Conservation (phyloP, 2,113 vertebrate species). For the Lophotis ruficrista region DNA sequence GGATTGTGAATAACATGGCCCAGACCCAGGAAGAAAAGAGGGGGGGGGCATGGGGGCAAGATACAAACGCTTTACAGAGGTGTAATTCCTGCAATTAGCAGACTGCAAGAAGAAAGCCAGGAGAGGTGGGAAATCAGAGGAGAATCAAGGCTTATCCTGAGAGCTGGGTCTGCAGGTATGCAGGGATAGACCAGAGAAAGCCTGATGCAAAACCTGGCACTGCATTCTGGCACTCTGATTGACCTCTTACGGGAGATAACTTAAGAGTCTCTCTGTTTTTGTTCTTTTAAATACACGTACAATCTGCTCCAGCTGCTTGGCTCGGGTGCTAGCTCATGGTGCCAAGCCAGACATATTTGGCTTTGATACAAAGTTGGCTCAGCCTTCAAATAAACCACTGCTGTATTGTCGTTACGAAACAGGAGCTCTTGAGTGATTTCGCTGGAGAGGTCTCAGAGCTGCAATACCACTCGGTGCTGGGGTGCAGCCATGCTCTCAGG, state of each 20-base stretch:
- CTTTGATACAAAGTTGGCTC: conserved; percentile 33
- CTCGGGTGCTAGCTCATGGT: not conserved
- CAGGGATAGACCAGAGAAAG: not conserved
- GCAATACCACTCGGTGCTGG: not conserved
- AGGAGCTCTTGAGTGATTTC: conserved; percentile 26
- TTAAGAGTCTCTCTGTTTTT: conserved; percentile 29
- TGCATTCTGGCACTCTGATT: not conserved
- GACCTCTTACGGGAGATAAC: conserved; percentile 53
- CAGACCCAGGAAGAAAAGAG: not conserved
- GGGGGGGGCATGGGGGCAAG: not conserved
- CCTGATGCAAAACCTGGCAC: conserved; percentile 26
- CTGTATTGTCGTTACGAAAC: not conserved
- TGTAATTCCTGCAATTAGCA: not conserved
- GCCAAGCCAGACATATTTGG: conserved; percentile 60
- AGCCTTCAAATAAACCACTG: conserved; percentile 57
- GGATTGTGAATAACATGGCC: not conserved
- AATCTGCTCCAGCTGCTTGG: conserved; percentile 63
- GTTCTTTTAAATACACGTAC: conserved; percentile 24
- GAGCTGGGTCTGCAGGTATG: not conserved
- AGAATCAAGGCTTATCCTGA: not conserved
- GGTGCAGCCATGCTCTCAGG: not conserved
- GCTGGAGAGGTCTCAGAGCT: not conserved
- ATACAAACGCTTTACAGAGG: not conserved
- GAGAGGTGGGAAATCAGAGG: not conserved
- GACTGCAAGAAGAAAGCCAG: not conserved